These are phyloP conservation scores for Acleris emargana DNA, from an alignment of 2,888 invertebrate species.

Conservation along the genomic window DNA sequence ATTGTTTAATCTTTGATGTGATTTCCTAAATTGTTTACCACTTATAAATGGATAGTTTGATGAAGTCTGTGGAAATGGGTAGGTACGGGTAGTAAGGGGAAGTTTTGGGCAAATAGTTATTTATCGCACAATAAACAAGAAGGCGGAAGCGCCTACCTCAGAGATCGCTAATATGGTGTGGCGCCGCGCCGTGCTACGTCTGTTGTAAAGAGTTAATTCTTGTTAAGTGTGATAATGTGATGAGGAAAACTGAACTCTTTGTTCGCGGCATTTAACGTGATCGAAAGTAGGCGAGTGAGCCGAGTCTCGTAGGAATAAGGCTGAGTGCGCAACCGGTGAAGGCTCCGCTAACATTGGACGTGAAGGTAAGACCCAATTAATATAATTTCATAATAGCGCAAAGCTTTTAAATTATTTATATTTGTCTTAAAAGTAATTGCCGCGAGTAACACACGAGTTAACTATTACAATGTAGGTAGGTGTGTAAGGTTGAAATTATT, in stretches of 20 bases:
- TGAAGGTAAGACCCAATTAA: conserved; percentile 72
- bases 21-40: conserved; percentile 1
- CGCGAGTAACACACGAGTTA: conserved; percentile 31
- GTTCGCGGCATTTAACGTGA: conserved; percentile 66
- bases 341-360: conserved; percentile 67
- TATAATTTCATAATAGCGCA: conserved; percentile 59
- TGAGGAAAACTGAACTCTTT: conserved; percentile 61
- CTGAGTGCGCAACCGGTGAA: conserved; percentile 49
- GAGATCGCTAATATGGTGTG: conserved; percentile 24
- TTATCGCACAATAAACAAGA: conserved; percentile 22
- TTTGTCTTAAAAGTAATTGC: conserved; percentile 45
- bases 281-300: conserved; percentile 74
- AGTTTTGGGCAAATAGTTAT: conserved; percentile 8
- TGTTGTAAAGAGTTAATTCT: conserved; percentile 18
- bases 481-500: conserved; percentile 14
- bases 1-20: conserved; percentile 41
- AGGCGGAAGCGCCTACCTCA: conserved; percentile 11
- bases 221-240: conserved; percentile 37
- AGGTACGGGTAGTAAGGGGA: neutral
- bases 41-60: neutral
- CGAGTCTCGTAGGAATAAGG: conserved; percentile 54
- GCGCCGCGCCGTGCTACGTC: conserved; percentile 2
- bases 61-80: neutral
- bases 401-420: conserved; percentile 47
- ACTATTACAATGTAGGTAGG: conserved; percentile 26